Base-by-base conservation (phyloP, 2,888 invertebrate species). In the Parnassius smintheus region DNA sequence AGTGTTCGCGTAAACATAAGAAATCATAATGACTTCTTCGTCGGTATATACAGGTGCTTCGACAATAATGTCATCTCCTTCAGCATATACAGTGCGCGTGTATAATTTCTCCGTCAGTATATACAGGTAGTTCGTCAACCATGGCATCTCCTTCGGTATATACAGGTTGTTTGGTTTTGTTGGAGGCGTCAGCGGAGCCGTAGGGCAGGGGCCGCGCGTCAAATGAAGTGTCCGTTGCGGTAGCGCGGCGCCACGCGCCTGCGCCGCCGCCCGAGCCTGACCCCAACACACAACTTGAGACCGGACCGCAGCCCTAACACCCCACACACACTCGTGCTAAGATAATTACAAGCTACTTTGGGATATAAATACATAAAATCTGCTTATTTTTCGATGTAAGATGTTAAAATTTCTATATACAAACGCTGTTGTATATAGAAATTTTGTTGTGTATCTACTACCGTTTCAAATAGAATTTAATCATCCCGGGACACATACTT, bases 271-370 rank as follows among this genome's bases (percentile, higher is more conserved):
- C 62, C 62, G 53, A 58, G 62, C 62, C 62, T 62, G 62, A 10
- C 62, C 58, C 62, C 62, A 58, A 62, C 58, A 62, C 58, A 62
- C 62, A 58, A 54, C 58, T 49, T 62, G 58, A 58, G 54, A 53
- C 55, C 48, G 52, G 18, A 22, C 52, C 48, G 46, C 51, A 42
- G 46, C 51, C 45, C 61, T 51, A n/a, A 22, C n/a, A 2, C 59
- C 3, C 41, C 59, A 13, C 49, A 25, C 2, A 4, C 51, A 46
- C 62, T 54, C 62, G 62, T 49, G 53, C 48, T 56, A 61, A 61
- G 46, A 56, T 61, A 66, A 53, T 56, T 59, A 57, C 63, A 55
- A 59, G 69, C 54, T 11, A 35, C 35, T 35, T 35, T 35, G 35
- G 35, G 35, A 35, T 35, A 35, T 35, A 1, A 35, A 35, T 35